Evolutionary conservation across 2,113 vertebrate genomes (phyloP).

Genomic region (Pongo pygmaeus): DNA sequence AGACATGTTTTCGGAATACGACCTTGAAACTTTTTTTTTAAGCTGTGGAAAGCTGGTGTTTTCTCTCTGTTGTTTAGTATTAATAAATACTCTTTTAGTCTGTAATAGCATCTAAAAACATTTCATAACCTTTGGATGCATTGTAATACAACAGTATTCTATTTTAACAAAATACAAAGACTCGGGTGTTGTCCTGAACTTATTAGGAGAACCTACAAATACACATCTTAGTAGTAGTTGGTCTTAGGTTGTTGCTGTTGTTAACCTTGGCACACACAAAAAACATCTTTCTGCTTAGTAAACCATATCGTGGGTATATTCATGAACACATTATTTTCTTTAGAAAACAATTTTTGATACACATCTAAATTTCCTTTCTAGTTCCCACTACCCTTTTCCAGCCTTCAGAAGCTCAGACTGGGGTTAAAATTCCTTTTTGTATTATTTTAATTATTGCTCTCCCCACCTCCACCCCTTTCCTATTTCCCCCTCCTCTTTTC

Average conservation of each 20-base stretch:
- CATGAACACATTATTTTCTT: slow-evolving; percentile 54
- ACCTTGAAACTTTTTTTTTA: slow-evolving; percentile 30
- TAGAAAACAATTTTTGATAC: neutral
- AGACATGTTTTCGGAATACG: slow-evolving; percentile 26
- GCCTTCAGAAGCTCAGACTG: slow-evolving; percentile 52
- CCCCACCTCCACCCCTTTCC: slow-evolving; percentile 65
- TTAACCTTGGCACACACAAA: neutral
- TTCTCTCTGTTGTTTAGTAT: slow-evolving; percentile 20
- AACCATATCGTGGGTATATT: slow-evolving; percentile 2
- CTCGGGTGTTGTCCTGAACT: neutral
- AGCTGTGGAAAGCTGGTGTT: neutral
- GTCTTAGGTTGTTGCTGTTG: neutral
- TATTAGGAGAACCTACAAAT: slow-evolving; percentile 8
- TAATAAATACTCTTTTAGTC: slow-evolving; percentile 34
- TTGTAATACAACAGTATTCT: neutral
- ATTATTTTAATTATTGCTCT: slow-evolving; percentile 76
- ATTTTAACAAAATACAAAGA: slow-evolving; percentile 45
- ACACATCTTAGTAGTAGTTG: neutral
- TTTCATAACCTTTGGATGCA: slow-evolving; percentile 45
- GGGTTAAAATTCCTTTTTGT: slow-evolving; percentile 68
- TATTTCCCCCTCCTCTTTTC: slow-evolving; percentile 77
- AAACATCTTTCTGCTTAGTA: slow-evolving; percentile 36
- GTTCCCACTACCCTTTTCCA: neutral
- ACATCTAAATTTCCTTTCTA: slow-evolving; percentile 44
- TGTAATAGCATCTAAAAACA: slow-evolving; percentile 30